Evolutionary conservation across 2,888 invertebrate genomes (phyloP), one percentile per base, ranked within the genome.

Genomic region (Hipparchia semele): DNA sequence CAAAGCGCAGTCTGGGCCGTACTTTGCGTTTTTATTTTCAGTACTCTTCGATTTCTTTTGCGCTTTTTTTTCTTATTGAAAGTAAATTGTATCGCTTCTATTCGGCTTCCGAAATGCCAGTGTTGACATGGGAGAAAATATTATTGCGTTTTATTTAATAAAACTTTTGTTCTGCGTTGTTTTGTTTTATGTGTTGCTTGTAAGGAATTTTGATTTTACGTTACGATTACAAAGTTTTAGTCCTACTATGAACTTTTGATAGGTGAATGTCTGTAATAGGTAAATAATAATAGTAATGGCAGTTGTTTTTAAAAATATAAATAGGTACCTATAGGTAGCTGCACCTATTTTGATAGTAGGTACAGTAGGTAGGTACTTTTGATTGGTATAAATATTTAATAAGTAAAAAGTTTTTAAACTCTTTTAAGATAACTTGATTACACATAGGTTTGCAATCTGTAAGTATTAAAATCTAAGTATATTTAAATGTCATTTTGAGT

Each of bases 1-100:
- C 88, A 88, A 90, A 91, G 87, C 86, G 86, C 86, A 82, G 84
- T 85, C 91, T 84, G 93, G 92, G 91, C 89, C 92, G 93, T 86
- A 93, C 88, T 92, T 84, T 84, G 84, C 83, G 87, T 86, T 83
- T 87, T 91, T 90, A 91, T 91, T 90, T 88, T 88, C 83, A 84
- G 87, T 87, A 87, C 89, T 87, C 85, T 82, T 80, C 75, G 75
- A 80, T 82, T 80, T 81, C 79, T 80, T 87, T 83, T 83, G 78
- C 77, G 73, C 80, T 84, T 86, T 79, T 77, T 77, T 75, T 76
- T 70, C 72, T 73, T 73, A 73, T 75, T 66, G 75, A 75, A 73
- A 75, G 75, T 76, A 84, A 88, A 86, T 87, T 85, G 86, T 86
- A 86, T 85, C 81, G 86, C 85, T 81, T 85, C 83, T 85, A 83